These are phyloP conservation scores for Petrocephalus schoutedeni DNA, from an alignment of 2,797 vertebrate genomes.

Conservation along the genomic window DNA sequence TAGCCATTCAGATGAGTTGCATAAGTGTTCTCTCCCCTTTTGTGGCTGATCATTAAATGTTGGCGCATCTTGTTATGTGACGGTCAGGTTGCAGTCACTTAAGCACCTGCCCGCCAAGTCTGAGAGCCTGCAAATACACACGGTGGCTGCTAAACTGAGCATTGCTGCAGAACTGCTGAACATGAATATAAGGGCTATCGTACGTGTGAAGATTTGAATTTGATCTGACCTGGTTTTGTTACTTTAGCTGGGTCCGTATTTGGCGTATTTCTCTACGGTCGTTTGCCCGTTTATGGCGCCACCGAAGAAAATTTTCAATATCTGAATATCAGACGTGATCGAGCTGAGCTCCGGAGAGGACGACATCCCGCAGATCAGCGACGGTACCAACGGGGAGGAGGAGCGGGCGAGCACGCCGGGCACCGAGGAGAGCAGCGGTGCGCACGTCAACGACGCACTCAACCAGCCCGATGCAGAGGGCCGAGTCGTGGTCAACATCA, in stretches of 20 bases:
- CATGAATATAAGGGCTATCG: not conserved
- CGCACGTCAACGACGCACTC: conserved; percentile 85
- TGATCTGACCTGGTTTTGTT: not conserved
- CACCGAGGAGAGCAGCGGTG: conserved; percentile 85
- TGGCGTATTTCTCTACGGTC: not conserved
- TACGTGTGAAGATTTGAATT: not conserved
- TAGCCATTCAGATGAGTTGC: conserved; percentile 58
- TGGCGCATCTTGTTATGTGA: not conserved
- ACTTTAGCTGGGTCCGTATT: not conserved
- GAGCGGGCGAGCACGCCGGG: conserved; percentile 60
- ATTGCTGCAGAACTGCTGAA: not conserved
- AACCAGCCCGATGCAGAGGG: conserved; percentile 88
- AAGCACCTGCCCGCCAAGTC: conserved; percentile 22
- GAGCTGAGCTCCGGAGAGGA: conserved; percentile 96
- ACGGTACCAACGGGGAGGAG: conserved; percentile 77
- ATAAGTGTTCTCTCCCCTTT: conserved; percentile 43
- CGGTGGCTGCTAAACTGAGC: conserved; percentile 36
- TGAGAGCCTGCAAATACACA: conserved; percentile 45
- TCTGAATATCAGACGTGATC: conserved; percentile 74
- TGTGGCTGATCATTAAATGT: conserved; percentile 18
- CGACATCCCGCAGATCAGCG: conserved; percentile 81
- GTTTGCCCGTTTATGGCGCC: not conserved
- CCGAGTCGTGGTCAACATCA: conserved; percentile 88
- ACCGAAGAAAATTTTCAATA: conserved; percentile 5
- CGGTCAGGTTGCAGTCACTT: not conserved